phyloP scores from a whole-genome alignment of 1,140 invertebrate species.

The Rhyzopertha dominica region DNA sequence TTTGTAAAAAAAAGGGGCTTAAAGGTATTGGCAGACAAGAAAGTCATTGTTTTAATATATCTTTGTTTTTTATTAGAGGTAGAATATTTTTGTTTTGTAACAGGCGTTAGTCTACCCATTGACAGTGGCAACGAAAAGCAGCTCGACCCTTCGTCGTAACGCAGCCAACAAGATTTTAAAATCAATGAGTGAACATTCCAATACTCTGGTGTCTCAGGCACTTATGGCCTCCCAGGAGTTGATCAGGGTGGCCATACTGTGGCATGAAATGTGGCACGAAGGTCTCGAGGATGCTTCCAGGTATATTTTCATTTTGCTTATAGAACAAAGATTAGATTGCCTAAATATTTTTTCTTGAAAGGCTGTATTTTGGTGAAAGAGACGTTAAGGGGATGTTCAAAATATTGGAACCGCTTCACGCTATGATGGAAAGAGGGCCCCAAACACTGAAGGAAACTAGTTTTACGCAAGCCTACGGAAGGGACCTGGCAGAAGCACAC shows the following conservation, averaged over 20 bases:
- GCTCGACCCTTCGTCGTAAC: slow-evolving; percentile 67
- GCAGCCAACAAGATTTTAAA: slow-evolving; percentile 95
- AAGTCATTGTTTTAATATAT: not conserved
- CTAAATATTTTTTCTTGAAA: slow-evolving; percentile 20
- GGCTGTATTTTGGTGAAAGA: slow-evolving; percentile 91
- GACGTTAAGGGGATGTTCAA: slow-evolving; percentile 95
- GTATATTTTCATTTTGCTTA: slow-evolving; percentile 21
- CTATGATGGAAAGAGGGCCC: slow-evolving; percentile 88
- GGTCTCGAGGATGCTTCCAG: slow-evolving; percentile 93
- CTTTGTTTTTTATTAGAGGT: not conserved
- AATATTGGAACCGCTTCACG: slow-evolving; percentile 90
- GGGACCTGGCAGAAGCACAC: slow-evolving; percentile 88
- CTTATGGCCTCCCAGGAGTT: slow-evolving; percentile 94
- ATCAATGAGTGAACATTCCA: slow-evolving; percentile 92
- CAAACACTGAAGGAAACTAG: slow-evolving; percentile 96
- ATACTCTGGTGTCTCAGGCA: slow-evolving; percentile 87
- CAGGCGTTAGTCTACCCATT: slow-evolving; percentile 95
- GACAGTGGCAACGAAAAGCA: slow-evolving; percentile 95
- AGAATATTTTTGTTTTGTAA: slow-evolving; percentile 16
- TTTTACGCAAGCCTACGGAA: slow-evolving; percentile 93
- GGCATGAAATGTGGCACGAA: slow-evolving; percentile 99
- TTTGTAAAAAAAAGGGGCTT: no score
- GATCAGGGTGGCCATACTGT: slow-evolving; percentile 96
- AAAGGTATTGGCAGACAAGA: no score
- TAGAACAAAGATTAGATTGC: slow-evolving; percentile 1